phyloP scores from a whole-genome alignment of 2,797 vertebrate species.

The Amblyraja radiata region DNA sequence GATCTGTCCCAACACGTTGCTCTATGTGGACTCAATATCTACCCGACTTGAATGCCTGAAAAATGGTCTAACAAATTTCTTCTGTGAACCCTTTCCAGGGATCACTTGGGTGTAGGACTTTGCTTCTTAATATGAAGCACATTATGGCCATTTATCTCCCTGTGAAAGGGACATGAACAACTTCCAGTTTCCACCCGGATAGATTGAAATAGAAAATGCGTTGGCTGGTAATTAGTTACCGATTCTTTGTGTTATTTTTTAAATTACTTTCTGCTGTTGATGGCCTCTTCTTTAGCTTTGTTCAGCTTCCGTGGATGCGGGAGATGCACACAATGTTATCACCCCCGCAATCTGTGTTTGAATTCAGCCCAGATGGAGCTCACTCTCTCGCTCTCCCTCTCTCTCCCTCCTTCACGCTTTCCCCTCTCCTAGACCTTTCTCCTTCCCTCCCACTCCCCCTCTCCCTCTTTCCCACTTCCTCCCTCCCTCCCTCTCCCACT shows the following conservation, averaged over 20 bases:
- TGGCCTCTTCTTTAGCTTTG: not conserved
- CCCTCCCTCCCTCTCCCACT: no score
- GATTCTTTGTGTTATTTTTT: not conserved
- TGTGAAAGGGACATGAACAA: not conserved
- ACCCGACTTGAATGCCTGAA: not conserved
- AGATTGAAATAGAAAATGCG: not conserved
- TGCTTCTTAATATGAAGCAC: not conserved
- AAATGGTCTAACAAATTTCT: not conserved
- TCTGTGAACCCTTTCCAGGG: not conserved
- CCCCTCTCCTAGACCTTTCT: no score
- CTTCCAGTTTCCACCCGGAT: not conserved
- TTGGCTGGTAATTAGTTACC: not conserved
- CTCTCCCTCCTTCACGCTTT: not conserved
- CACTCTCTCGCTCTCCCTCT: not conserved
- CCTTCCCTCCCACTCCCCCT: not conserved
- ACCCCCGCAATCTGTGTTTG: not conserved
- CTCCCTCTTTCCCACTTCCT: not conserved
- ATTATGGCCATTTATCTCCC: not conserved
- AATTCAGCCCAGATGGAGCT: constrained; percentile 18
- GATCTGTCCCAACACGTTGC: not conserved
- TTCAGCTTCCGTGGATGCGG: not conserved
- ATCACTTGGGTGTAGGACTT: not conserved
- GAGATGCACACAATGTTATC: not conserved
- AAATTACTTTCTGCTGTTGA: not conserved
- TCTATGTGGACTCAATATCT: not conserved